Evolutionary conservation across 1,140 invertebrate genomes (phyloP).

Genomic region (Drosophila ogumai): DNA sequence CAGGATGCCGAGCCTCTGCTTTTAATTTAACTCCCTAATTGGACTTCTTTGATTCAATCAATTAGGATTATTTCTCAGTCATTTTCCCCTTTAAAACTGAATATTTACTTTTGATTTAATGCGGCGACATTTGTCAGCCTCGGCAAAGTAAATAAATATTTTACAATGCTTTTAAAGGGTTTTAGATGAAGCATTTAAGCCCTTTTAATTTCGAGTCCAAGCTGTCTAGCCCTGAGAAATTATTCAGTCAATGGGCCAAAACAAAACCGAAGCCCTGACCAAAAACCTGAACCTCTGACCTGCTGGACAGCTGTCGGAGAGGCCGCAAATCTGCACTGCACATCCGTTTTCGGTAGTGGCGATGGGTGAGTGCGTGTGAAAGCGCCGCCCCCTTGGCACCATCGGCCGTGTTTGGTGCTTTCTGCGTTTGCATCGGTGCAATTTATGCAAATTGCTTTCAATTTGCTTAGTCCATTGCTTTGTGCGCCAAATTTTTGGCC

Average conservation of each 20-base stretch:
- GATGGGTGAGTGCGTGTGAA: not conserved
- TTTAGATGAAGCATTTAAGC: not conserved
- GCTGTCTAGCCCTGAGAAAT: conserved; percentile 3
- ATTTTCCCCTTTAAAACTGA: not conserved
- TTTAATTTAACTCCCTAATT: not conserved
- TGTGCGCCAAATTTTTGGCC: conserved; percentile 38
- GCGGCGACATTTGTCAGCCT: not conserved
- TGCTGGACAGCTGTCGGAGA: conserved; percentile 40
- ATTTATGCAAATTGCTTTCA: conserved; percentile 81
- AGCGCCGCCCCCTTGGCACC: conserved; percentile 9
- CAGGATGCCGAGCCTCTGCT: not conserved
- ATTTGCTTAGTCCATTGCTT: conserved; percentile 66
- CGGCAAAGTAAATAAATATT: not conserved
- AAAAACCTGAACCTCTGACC: conserved; percentile 33
- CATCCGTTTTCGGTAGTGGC: conserved; percentile 13
- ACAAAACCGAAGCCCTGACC: conserved; percentile 22
- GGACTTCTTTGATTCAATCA: not conserved
- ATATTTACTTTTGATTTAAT: not conserved
- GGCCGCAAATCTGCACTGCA: conserved; percentile 53
- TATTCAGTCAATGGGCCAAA: conserved; percentile 39
- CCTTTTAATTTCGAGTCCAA: not conserved
- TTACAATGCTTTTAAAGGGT: not conserved
- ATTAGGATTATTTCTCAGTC: not conserved
- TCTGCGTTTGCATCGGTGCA: conserved; percentile 48
- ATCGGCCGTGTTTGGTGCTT: conserved; percentile 23